Evolutionary conservation across 1,140 invertebrate genomes (phyloP).

Genomic region (Sycobia sp.): DNA sequence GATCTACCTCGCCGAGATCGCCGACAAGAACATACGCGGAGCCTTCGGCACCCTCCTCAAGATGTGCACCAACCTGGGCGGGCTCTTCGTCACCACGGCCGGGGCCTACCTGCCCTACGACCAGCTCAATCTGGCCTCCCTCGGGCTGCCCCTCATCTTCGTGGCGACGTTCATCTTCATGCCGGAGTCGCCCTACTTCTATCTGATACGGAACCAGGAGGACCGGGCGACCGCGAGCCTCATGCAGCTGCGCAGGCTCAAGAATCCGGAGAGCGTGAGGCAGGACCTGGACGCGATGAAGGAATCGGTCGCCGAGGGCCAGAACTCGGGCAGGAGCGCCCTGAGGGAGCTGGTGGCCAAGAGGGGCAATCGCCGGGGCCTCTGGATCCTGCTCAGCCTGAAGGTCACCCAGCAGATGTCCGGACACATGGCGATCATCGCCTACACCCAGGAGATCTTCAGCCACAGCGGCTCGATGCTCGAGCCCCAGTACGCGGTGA

Average conservation of each 20-base stretch:
- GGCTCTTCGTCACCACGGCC: constrained; percentile 59
- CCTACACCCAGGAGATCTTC: constrained; percentile 78
- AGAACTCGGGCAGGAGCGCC: constrained; percentile 62
- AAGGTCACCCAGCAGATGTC: constrained; percentile 78
- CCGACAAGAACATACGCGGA: constrained; percentile 62
- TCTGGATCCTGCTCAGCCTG: constrained; percentile 71
- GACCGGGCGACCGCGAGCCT: constrained; percentile 67
- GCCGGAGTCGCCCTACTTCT: constrained; percentile 80
- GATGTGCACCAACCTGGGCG: constrained; percentile 64
- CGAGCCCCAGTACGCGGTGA: constrained; percentile 62
- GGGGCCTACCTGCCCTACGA: constrained; percentile 62
- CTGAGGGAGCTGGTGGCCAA: constrained; percentile 66
- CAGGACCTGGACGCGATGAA: constrained; percentile 69
- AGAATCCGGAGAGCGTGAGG: constrained; percentile 62
- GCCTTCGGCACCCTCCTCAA: constrained; percentile 60
- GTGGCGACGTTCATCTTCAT: constrained; percentile 70
- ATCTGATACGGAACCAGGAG: constrained; percentile 64
- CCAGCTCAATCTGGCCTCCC: constrained; percentile 59
- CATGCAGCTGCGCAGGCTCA: constrained; percentile 64
- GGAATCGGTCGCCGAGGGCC: constrained; percentile 63
- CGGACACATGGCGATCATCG: constrained; percentile 76
- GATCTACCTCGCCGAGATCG: constrained; percentile 65
- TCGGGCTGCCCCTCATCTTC: constrained; percentile 64
- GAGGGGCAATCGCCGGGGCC: constrained; percentile 67
- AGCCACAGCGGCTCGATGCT: constrained; percentile 66